Percentiles rank a stretch among this genome's conserved stretches.
These are phyloP conservation scores for Plodia interpunctella DNA, from an alignment of 1,140 invertebrate genomes.

Conservation along the genomic window DNA sequence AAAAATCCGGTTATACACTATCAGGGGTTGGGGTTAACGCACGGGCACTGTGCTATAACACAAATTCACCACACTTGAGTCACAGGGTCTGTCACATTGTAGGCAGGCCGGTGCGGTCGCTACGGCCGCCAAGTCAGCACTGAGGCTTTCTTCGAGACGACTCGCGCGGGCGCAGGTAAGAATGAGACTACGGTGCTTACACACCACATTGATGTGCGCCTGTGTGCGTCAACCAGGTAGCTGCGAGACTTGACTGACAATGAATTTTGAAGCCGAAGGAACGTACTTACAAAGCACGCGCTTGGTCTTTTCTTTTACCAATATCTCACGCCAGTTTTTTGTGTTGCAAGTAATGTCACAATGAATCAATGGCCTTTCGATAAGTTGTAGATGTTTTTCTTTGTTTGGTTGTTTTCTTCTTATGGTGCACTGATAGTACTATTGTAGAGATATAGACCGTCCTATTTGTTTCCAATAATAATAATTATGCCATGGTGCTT, in stretches of 20 bases:
- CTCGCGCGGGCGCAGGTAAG: slow-evolving; percentile 62
- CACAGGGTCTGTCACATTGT: slow-evolving; percentile 64
- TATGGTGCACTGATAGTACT: not conserved
- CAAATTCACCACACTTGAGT: slow-evolving; percentile 68
- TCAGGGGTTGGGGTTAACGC: slow-evolving; percentile 71
- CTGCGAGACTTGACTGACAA: slow-evolving; percentile 23
- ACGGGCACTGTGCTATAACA: slow-evolving; percentile 67
- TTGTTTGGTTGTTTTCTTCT: not conserved
- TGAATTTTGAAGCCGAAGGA: slow-evolving; percentile 6
- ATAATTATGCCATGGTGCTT: too few relatives aligned
- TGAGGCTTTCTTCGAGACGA: slow-evolving; percentile 68
- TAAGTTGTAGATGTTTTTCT: not conserved
- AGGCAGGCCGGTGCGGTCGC: slow-evolving; percentile 61
- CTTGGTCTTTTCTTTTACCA: slow-evolving; percentile 7
- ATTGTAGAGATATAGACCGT: too few relatives aligned
- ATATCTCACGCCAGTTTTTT: slow-evolving; percentile 2
- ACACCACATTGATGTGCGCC: slow-evolving; percentile 20
- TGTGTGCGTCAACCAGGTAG: slow-evolving; percentile 31
- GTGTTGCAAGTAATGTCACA: not conserved
- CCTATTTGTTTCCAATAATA: too few relatives aligned
- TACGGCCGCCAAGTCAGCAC: slow-evolving; percentile 67
- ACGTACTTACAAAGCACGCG: slow-evolving; percentile 9
- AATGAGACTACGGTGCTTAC: slow-evolving; percentile 51
- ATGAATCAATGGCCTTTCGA: slow-evolving; percentile 3
- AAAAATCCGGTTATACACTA: slow-evolving; percentile 73